Evolutionary conservation across 2,797 vertebrate species (phyloP), one percentile per base, ranked within the genome.

Genomic region (Spinibarbus caldwelli): DNA sequence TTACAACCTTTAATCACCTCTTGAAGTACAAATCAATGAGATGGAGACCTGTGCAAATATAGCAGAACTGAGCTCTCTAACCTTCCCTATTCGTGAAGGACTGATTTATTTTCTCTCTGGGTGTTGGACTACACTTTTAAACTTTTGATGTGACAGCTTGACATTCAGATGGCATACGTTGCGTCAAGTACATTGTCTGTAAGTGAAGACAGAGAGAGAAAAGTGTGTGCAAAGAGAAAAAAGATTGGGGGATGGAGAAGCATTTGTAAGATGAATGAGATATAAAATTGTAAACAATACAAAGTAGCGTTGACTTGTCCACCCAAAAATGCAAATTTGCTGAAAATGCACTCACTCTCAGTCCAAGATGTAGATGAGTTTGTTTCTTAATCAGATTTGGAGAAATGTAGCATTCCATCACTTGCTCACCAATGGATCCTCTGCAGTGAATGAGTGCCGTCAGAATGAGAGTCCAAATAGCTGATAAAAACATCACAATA

Each of bases 1-100:
- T 66, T 71, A 5, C 71, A 67, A 15, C 15, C 59, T 84, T 84
- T 68, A 84, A 77, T 77, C 72, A 77, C 62, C 75, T 76, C 45
- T 38, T 66, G 19, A 72, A 82, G 80, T 23, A n/a, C 23, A 34
- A 67, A 84, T 84, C 73, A 78, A 70, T 57, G 6, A 43, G 34
- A 54, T 43, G 26, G 54, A 73, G 70, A 82, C 54, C 70, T 64
- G 71, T 45, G 41, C 31, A 36, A 68, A 52, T n/a, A 45, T 36
- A 52, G 19, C 26, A 36, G 29, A 49, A 43, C 36, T 72, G 17
- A 43, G 19, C n/a, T 83, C 29, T 76, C 59, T 38, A 66, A 66
- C 41, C 71, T 76, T n/a, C 41, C 4, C 5, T 23, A 2, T 49
- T 64, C 14, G 6, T 17, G 36, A 59, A 43, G 67, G 17, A 71